Base-by-base conservation (phyloP, 37 sponge, comb jelly and placozoan species). In the Petrosia ficiformis region DNA sequence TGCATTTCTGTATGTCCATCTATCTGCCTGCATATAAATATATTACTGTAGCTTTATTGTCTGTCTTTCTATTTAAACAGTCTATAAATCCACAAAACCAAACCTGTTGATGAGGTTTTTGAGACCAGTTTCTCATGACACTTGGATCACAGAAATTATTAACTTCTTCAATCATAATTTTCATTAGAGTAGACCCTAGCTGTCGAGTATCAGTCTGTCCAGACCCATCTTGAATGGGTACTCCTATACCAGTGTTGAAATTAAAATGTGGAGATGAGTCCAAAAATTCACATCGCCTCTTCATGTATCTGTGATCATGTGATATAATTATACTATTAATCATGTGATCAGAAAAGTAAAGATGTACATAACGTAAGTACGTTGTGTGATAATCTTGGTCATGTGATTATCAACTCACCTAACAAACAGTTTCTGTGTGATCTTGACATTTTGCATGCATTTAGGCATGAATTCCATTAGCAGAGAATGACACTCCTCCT, bases 141-240 rank as follows among this genome's bases (percentile, higher is more conserved):
- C 35, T 48, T 29, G 91, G 83, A 38, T 88, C 71, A 76, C 90
- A 94, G 63, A 94, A 84, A 34, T 83, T 72, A 6, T 52, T 57
- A 28, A 90, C 91, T 44, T 94, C 95, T 36, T 71, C 76, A 38
- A 94, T 72, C 95, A 94, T 94, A 26, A 85, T 81, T 30, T 28
- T 35, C 89, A 94, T 79, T 57, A 94, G 76, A 48, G 85, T 87
- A 16, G 90, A 90, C 3, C 95, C 95, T 30, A 94, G 88, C 57
- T 84, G 44, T 14, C 42, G 43, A 1, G 95, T 94, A 44, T 90
- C 67, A 11, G 79, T 81, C 31, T 58, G 22, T 44, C 80, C 93
- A 42, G 33, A 3, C 34, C 69, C 74, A 38, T 42, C 38, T 41
- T 85, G 57, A 36, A 69, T 37, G 67, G 78, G 74, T 54, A 76